Conservation (phyloP, 2,888 invertebrate genomes). For the Lapara coniferarum region DNA sequence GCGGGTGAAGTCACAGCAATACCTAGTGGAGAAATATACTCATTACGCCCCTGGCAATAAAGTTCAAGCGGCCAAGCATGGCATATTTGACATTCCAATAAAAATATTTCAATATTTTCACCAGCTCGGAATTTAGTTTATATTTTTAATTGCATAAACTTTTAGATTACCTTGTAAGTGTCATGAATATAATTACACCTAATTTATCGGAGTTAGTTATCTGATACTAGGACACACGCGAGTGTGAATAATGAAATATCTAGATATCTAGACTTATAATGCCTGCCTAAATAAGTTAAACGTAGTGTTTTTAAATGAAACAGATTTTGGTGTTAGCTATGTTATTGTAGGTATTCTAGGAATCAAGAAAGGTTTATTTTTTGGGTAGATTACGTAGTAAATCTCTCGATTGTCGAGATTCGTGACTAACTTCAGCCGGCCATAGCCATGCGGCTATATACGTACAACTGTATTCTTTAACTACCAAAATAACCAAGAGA, state of each 20-base stretch:
- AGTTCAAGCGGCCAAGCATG: too few species aligned
- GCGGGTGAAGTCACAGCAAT: too few species aligned
- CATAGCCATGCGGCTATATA: too few species aligned
- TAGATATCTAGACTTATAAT: background rate
- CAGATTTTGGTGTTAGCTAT: background rate
- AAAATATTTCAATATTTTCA: constrained; percentile 1
- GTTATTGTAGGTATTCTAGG: too few species aligned
- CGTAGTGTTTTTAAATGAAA: background rate
- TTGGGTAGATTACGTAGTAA: too few species aligned
- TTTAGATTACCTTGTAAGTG: constrained; percentile 8
- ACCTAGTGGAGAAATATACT: too few species aligned
- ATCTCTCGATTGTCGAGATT: too few species aligned
- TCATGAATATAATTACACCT: background rate
- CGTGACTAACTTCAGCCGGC: too few species aligned
- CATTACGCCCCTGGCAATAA: too few species aligned
- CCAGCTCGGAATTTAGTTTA: background rate
- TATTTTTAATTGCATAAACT: constrained; percentile 15
- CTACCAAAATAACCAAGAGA: too few species aligned
- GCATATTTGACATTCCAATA: background rate
- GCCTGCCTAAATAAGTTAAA: background rate
- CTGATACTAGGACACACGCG: constrained; percentile 13
- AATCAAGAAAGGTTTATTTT: too few species aligned
- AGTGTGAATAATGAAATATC: background rate
- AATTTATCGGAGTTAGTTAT: constrained; percentile 2
- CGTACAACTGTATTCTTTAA: too few species aligned